These are phyloP conservation scores for Oasisia sp. DNA, from an alignment of 2,888 invertebrate species.

Conservation along the genomic window DNA sequence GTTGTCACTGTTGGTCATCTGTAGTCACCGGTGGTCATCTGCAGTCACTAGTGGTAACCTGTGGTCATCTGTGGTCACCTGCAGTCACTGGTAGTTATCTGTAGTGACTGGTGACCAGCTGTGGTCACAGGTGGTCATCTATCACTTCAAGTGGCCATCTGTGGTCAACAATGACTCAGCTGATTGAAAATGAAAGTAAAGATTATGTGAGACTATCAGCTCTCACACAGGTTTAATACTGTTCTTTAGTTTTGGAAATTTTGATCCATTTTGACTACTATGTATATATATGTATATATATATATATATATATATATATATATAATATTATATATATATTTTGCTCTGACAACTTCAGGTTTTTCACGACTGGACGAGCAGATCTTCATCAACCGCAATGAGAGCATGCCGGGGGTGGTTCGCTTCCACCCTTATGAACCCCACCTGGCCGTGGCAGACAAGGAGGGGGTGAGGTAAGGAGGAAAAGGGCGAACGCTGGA, in stretches of 20 bases:
- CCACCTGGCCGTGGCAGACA: constrained; percentile 86
- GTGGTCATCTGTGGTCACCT: neutral
- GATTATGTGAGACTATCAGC: too few relatives aligned
- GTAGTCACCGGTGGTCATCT: neutral
- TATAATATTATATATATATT: neutral
- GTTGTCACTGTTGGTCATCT: too few relatives aligned
- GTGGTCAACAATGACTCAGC: neutral
- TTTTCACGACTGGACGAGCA: constrained; percentile 81
- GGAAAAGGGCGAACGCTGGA: constrained; percentile 66
- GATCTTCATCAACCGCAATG: constrained; percentile 83
- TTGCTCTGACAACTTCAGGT: constrained; percentile 54
- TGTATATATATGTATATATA: too few relatives aligned
- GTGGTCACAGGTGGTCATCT: neutral
- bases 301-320: too few relatives aligned
- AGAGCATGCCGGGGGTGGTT: constrained; percentile 81
- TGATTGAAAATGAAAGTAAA: too few relatives aligned
- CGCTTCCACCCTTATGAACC: constrained; percentile 91
- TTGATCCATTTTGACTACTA: neutral
- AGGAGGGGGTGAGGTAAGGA: constrained; percentile 81
- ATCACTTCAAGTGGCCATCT: neutral
- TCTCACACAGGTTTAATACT: too few relatives aligned
- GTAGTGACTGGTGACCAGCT: neutral
- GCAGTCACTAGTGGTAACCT: neutral
- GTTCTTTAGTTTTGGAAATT: too few relatives aligned
- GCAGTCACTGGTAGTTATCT: neutral